phyloP scores from a whole-genome alignment of 2,113 vertebrate genomes.

The Apteryx owenii region DNA sequence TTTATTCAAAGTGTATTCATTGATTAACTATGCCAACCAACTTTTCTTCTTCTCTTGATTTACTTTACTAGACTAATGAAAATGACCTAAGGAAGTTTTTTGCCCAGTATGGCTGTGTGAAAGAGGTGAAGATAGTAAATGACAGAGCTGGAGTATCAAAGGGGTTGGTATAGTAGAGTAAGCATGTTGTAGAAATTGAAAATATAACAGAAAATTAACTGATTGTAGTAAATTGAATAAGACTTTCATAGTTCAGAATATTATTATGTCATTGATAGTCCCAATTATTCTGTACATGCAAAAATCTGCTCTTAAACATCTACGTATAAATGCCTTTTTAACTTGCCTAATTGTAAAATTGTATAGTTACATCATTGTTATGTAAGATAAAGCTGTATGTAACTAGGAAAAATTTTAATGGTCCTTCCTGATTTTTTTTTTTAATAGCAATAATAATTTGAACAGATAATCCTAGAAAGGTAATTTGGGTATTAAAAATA shows the following conservation, averaged over 20 bases:
- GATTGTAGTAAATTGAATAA: neutral
- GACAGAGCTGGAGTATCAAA: conserved; percentile 87
- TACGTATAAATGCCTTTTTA: neutral
- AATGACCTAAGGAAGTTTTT: conserved; percentile 85
- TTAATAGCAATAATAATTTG: neutral
- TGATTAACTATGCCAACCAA: conserved; percentile 4
- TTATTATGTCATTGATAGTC: neutral
- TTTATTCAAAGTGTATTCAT: neutral
- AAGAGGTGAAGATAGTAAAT: conserved; percentile 90
- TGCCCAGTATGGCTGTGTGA: conserved; percentile 85
- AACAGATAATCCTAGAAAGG: neutral
- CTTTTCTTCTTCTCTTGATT: neutral
- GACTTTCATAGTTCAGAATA: neutral
- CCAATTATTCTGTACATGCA: fast-evolving
- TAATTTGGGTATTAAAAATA: neutral
- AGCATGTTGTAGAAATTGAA: neutral
- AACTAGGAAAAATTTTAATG: neutral
- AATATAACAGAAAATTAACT: neutral
- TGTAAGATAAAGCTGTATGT: neutral
- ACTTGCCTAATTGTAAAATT: neutral
- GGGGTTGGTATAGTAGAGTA: conserved; percentile 80
- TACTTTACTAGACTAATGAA: conserved; percentile 83
- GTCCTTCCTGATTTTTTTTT: neutral
- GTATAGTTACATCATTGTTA: fast-evolving
- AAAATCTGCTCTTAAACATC: neutral